Base-by-base conservation (phyloP, 2,888 invertebrate genomes). In the Euplagia quadripunctaria region DNA sequence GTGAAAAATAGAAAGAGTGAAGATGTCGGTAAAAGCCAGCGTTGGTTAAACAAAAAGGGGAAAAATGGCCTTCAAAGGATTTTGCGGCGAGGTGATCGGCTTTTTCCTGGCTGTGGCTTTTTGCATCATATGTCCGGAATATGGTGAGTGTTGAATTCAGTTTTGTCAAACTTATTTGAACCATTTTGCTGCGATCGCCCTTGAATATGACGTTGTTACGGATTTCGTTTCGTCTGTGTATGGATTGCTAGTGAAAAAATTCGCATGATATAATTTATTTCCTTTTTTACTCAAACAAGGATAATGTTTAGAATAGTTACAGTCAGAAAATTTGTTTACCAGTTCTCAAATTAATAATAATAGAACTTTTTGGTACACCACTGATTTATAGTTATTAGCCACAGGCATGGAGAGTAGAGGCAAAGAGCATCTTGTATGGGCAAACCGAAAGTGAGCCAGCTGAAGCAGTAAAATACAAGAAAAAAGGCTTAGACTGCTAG, bases 111-210 rank as follows among this genome's bases (percentile, higher is more conserved):
- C 95, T 80, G 92, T 93, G 88, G 92, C 92, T 81, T 91, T 96
- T 86, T 95, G 95, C 90, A 90, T 94, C 89, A 93, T 92, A 82
- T 95, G 93, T 85, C 95, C 95, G 74, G 93, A 93, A 90, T 95
- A 95, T 92, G 95, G 95, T 96, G 84, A 94, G 95, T 92, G 43
- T 70, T 61, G 31, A 72, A 74, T 74, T 72, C 11, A 41, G 42
- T 55, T 68, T 43, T 55, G 4, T 42, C 1, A n/a, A 52, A 46
- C 8, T 17, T 67, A 17, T 46, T 49, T 31, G 1, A n/a, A 51
- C 41, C 3, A 12, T 49, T 63, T 69, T 41, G 0, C 16, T 31
- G 31, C 14, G 16, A 20, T 12, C 20, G 4, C n/a, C 8, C 20
- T 16, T 31, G 11, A 16, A 42, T 12, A 42, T 12, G n/a, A 68